phyloP scores from a whole-genome alignment of 2,113 vertebrate genomes.

The Tympanuchus pallidicinctus region DNA sequence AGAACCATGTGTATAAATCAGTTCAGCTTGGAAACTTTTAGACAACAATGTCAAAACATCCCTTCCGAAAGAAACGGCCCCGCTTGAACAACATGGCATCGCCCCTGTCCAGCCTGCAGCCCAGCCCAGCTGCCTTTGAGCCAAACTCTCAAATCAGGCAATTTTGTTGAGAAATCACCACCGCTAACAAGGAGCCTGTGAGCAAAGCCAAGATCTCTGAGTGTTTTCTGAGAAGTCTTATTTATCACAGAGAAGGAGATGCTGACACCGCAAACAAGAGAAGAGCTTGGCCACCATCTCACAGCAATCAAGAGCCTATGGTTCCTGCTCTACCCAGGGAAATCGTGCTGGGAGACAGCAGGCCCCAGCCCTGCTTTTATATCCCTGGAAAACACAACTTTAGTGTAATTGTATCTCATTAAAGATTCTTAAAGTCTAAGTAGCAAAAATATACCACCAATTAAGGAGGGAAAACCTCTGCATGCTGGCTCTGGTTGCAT shows the following conservation, averaged over 20 bases:
- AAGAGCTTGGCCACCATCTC: background rate
- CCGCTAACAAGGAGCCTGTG: background rate
- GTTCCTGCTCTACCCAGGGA: background rate
- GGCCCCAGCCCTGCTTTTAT: background rate
- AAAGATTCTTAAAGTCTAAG: background rate
- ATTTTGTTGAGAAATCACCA: accelerated
- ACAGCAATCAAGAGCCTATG: accelerated
- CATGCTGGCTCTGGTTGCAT: background rate
- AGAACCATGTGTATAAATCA: background rate
- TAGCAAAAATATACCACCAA: background rate
- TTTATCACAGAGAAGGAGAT: background rate
- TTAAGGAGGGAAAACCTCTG: background rate
- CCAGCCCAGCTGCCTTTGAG: background rate
- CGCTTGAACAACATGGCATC: background rate
- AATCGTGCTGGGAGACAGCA: background rate
- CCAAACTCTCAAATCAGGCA: background rate
- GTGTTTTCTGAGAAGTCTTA: background rate
- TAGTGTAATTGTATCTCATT: background rate
- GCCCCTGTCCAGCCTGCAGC: background rate
- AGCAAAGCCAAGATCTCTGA: background rate
- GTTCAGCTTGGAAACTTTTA: background rate
- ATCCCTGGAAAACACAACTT: background rate
- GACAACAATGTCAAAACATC: background rate
- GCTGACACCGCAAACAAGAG: accelerated
- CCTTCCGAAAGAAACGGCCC: background rate